These are phyloP conservation scores for Acanthosepion esculentum DNA, from an alignment of 2,888 invertebrate genomes.

Conservation along the genomic window DNA sequence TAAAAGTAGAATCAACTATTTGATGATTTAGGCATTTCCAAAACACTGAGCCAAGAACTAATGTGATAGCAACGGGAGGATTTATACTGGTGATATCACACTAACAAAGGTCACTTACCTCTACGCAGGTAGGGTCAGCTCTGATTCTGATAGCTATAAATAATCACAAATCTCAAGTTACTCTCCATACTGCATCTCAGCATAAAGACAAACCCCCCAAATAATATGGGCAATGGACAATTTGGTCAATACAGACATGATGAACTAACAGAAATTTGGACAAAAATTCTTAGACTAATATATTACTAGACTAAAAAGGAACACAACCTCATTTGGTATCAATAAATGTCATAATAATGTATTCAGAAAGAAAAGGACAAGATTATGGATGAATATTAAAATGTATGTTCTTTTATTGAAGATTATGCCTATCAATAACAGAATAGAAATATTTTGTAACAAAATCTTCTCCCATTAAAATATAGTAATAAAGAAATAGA, in stretches of 20 bases:
- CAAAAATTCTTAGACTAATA: neutral
- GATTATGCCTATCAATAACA: too few relatives aligned
- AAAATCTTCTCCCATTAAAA: too few relatives aligned
- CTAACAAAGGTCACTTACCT: constrained; percentile 21
- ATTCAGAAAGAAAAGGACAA: too few relatives aligned
- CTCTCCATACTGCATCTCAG: neutral
- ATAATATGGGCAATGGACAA: neutral
- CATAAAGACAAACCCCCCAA: neutral
- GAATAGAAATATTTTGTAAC: too few relatives aligned
- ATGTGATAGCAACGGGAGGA: neutral
- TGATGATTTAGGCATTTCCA: too few relatives aligned
- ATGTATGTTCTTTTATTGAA: too few relatives aligned
- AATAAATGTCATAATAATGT: too few relatives aligned
- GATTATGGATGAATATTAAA: too few relatives aligned
- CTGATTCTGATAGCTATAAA: constrained; percentile 5
- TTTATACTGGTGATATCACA: neutral
- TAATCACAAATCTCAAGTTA: constrained; percentile 33
- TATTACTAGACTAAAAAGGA: too few relatives aligned
- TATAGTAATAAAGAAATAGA: neutral
- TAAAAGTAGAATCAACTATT: too few relatives aligned
- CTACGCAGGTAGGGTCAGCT: neutral
- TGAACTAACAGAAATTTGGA: neutral
- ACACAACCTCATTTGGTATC: too few relatives aligned
- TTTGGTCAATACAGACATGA: neutral
- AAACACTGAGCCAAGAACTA: neutral